Evolutionary conservation across 35 echinoderm and acorn worm species (phyloP).

Genomic region (Apostichopus japonicus): DNA sequence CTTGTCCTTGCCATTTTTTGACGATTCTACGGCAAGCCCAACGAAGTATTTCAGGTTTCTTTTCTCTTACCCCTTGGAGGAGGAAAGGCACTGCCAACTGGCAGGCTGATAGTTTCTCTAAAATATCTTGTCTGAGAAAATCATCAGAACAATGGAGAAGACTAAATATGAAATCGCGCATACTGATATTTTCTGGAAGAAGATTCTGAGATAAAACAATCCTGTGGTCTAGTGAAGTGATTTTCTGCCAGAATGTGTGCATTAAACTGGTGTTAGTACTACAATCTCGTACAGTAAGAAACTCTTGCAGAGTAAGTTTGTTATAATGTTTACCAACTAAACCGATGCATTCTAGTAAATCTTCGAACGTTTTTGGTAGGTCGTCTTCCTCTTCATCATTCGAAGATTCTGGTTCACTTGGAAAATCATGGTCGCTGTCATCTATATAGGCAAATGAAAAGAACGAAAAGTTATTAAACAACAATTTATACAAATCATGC

Average conservation of each 20-base stretch:
- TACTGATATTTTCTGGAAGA: neutral
- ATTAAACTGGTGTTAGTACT: too few species aligned
- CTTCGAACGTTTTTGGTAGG: neutral
- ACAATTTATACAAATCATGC: neutral
- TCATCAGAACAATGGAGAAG: conserved; percentile 31
- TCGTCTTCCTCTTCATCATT: neutral
- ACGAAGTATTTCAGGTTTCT: conserved; percentile 1
- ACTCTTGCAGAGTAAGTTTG: too few species aligned
- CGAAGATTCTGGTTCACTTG: too few species aligned
- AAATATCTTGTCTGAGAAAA: conserved; percentile 36
- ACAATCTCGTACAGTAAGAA: too few species aligned
- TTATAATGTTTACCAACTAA: too few species aligned
- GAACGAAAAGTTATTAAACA: neutral
- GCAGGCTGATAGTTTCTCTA: conserved; percentile 48
- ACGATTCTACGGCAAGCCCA: conserved; percentile 36
- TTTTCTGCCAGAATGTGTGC: conserved; percentile 23
- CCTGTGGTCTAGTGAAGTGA: conserved; percentile 17
- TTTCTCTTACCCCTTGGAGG: neutral
- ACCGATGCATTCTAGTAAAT: too few species aligned
- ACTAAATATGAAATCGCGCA: conserved; percentile 26
- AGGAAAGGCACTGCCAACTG: conserved; percentile 32
- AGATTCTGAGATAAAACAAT: neutral
- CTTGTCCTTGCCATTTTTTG: conserved; percentile 12
- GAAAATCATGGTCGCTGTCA: neutral
- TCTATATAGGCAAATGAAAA: neutral